phyloP scores from a whole-genome alignment of 1,140 invertebrate species.

The Aphelenchoides avenae region DNA sequence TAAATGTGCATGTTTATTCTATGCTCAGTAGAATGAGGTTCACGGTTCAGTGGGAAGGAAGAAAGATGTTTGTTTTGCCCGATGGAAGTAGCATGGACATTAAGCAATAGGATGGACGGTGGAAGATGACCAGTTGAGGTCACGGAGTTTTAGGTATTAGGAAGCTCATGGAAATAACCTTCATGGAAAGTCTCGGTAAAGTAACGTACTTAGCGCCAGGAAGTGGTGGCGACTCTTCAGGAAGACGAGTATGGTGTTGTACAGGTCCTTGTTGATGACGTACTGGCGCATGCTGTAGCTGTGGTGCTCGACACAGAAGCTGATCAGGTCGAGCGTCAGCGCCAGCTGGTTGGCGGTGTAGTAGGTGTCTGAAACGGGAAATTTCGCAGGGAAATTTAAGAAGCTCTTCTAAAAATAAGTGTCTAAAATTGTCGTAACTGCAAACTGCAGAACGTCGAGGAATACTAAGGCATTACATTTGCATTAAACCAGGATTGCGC shows the following conservation, averaged over 20 bases:
- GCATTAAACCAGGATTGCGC: too few relatives aligned
- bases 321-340: conserved; percentile 86
- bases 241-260: conserved; percentile 85
- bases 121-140: too few relatives aligned
- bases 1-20: conserved; percentile 56
- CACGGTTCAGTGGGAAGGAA: too few relatives aligned
- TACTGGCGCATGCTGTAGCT: conserved; percentile 81
- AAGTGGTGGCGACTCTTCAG: conserved; percentile 98
- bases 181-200: too few relatives aligned
- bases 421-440: not conserved
- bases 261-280: conserved; percentile 90
- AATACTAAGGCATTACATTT: too few relatives aligned
- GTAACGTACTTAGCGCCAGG: conserved; percentile 77
- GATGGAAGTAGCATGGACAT: too few relatives aligned
- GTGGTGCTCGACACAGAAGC: conserved; percentile 99
- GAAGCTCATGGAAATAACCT: too few relatives aligned
- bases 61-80: too few relatives aligned
- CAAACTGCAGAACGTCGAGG: not conserved
- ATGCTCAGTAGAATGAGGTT: too few relatives aligned
- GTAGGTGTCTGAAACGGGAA: conserved; percentile 83
- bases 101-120: too few relatives aligned
- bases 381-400: not conserved
- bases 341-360: conserved; percentile 89
- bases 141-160: too few relatives aligned
- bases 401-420: conserved; percentile 1